phyloP scores from a whole-genome alignment of 2,888 invertebrate genomes.

The Brachypterus glaber region DNA sequence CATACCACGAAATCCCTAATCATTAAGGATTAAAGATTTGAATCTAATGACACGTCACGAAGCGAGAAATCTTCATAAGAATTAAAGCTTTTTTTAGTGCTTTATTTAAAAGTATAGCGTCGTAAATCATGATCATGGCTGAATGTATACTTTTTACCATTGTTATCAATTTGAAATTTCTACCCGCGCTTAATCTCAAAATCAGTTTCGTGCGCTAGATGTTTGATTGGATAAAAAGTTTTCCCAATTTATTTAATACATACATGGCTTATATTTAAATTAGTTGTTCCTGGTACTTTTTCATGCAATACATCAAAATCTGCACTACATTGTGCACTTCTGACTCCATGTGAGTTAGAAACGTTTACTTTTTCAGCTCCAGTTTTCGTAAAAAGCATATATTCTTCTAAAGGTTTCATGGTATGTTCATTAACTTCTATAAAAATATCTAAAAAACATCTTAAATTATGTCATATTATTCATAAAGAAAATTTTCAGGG shows the following conservation, averaged over 20 bases:
- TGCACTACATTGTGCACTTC: constrained; percentile 77
- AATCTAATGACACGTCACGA: too few species aligned
- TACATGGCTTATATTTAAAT: constrained; percentile 51
- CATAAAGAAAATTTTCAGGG: not conserved
- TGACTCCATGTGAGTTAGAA: constrained; percentile 76
- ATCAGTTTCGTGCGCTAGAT: too few species aligned
- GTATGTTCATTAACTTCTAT: constrained; percentile 75
- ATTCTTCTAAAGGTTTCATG: constrained; percentile 86
- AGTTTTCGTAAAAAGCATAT: constrained; percentile 81
- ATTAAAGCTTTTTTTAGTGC: too few species aligned
- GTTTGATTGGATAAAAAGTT: too few species aligned
- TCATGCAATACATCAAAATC: constrained; percentile 59
- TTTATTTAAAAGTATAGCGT: too few species aligned
- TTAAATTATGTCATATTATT: constrained; percentile 3
- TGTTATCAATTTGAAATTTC: too few species aligned
- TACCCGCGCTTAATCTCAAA: too few species aligned
- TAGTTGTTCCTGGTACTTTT: constrained; percentile 47
- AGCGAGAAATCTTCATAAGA: too few species aligned
- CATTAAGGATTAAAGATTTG: too few species aligned
- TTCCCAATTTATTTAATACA: constrained; percentile 12
- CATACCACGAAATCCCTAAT: too few species aligned
- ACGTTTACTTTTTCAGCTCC: constrained; percentile 77
- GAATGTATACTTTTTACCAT: too few species aligned
- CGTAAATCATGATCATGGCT: too few species aligned
- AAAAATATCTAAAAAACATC: constrained; percentile 59